phyloP scores from a whole-genome alignment of 2,113 vertebrate genomes.

The Zingel zingel region DNA sequence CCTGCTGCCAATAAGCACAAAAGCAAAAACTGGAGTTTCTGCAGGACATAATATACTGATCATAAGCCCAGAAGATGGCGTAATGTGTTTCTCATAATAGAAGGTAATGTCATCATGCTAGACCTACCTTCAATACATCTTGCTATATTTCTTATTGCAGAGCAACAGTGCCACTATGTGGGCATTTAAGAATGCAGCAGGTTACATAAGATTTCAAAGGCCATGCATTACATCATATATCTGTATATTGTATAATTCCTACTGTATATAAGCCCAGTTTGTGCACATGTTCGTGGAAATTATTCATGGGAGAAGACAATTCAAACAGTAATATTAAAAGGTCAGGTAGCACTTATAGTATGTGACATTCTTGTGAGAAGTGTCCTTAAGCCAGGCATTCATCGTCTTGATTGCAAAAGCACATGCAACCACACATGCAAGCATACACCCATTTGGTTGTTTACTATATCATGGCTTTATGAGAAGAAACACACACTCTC shows the following conservation, averaged over 20 bases:
- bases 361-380: not conserved
- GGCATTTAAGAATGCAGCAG: constrained; percentile 42
- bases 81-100: constrained; percentile 76
- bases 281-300: not conserved
- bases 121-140: constrained; percentile 46
- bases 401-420: not conserved
- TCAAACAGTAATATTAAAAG: not conserved
- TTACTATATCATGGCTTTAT: not conserved
- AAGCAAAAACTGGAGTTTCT: constrained; percentile 31
- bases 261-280: not conserved
- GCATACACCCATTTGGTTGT: not conserved
- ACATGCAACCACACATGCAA: not conserved
- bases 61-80: constrained; percentile 62
- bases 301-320: not conserved
- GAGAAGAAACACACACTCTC: not conserved
- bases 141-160: constrained; percentile 21
- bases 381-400: not conserved
- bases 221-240: constrained; percentile 68
- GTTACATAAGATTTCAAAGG: constrained; percentile 67
- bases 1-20: not conserved
- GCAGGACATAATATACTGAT: constrained; percentile 19
- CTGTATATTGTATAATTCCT: not conserved
- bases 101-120: constrained; percentile 66
- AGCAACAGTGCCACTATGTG: constrained; percentile 79
- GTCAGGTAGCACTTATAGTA: too few species aligned